Base-by-base conservation (phyloP, 1,140 invertebrate species). In the Nomia melanderi region DNA sequence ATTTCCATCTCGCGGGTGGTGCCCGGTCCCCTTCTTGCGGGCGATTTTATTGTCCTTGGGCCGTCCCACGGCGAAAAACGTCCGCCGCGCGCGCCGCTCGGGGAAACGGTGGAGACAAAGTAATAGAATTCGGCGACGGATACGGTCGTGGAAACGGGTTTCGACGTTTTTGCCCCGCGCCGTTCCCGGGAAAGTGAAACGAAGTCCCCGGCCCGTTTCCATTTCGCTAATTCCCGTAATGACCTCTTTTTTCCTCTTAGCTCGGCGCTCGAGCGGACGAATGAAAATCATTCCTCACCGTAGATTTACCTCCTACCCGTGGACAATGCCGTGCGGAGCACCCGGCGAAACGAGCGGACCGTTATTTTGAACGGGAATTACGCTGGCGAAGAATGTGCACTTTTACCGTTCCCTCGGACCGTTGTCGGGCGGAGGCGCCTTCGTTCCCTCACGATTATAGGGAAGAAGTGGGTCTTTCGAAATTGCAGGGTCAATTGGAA, bases 141-240 rank as follows among this genome's bases (percentile, higher is more conserved):
- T 33, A 14, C 33, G 14, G 47, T 20, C 2, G 27, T 17, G 17
- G 63, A 29, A 67, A 27, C 14, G 54, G 54, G 65, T 69, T 29
- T 41, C 36, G 25, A 1, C 12, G 27, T 53, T 72, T 62, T 50
- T 36, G 5, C 20, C 9, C 54, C 53, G 20, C 14, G 39, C 29
- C n/a, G n/a, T n/a, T n/a, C 9, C 31, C 29, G 3, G n/a, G 39
- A 70, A 54, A 73, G 47, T 41, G 71, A 73, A 53, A 63, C 71
- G 59, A 29, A 73, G 23, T 29, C 31, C 44, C 39, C 11, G 25
- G 47, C 47, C 31, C 53, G 47, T 73, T 72, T 36, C 25, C 62
- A 73, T 64, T 64, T 64, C 44, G 33, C 23, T 64, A 54, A 73
- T 73, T 59, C 59, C 17, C 11, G 33, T 54, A 73, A 54, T 50